Evolutionary conservation across 2,797 vertebrate genomes (phyloP), one percentile per base, ranked within the genome.

Genomic region (Antrozous pallidus): DNA sequence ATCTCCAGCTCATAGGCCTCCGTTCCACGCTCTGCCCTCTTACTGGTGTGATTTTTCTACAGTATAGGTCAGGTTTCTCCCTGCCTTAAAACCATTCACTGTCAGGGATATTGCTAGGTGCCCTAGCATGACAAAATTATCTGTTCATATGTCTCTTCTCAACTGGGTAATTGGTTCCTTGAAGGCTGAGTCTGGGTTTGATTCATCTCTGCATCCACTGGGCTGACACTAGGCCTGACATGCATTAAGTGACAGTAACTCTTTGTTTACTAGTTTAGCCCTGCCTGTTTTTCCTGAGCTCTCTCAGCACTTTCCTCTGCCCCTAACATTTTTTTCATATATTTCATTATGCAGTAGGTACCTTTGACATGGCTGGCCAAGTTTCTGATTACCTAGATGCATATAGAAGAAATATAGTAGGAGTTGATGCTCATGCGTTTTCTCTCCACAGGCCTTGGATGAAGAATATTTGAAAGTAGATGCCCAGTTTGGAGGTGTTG

Each of bases 391-490:
- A 92, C 47, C 84, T 12, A 75, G 79, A 90, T 20, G 17, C 33
- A 9, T 51, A 45, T 9, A n/a, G 40, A 93, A 88, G 75, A 91
- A 83, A 56, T 56, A 22, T 2, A 38, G 8, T 65, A 24, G 5
- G 10, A 40, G 26, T 93, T 56, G 4, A 73, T 84, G 2, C 14
- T 92, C 18, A 0, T 12, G 1, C 95, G 36, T 51, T 96, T 96
- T 96, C n/a, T 96, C 42, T 91, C 90, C 26, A 11, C 97, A 99
- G 99, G 99, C 99, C 26, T 98, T 99, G 97, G 99, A 99, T 97
- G 99, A 99, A 97, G 99, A 99, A 31, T 99, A 99, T 95, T 98
- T 99, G 94, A 99, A 99, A 97, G 99, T 99, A 3, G 99, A 99
- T 0, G 99, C 99, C 0, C 99, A 99, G 97, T 99, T 99, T 97